A percentile compares a stretch with the other conserved stretches of the same genome.
phyloP scores from a whole-genome alignment of 2,888 invertebrate genomes.

The Acronicta alni region DNA sequence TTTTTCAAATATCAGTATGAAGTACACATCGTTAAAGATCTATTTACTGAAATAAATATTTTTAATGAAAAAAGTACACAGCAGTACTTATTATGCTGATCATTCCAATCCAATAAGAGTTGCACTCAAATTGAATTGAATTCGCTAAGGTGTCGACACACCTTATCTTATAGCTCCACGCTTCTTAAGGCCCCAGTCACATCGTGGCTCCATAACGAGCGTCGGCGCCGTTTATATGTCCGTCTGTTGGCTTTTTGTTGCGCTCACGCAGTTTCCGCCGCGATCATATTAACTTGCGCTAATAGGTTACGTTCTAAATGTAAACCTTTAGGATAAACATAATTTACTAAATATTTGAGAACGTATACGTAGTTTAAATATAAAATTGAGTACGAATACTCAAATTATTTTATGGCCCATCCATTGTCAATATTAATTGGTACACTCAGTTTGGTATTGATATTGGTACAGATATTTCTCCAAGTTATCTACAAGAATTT shows the following conservation, averaged over 20 bases:
- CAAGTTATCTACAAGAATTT: background rate
- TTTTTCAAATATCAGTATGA: no score
- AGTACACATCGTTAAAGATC: no score
- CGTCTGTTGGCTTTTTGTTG: slow-evolving; percentile 42
- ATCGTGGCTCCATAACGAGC: slow-evolving; percentile 58
- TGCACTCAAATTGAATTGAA: background rate
- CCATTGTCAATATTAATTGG: background rate
- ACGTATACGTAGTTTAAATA: no score
- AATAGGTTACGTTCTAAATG: slow-evolving; percentile 47
- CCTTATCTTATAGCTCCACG: slow-evolving; percentile 27
- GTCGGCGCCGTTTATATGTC: slow-evolving; percentile 58
- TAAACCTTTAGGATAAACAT: slow-evolving; percentile 16
- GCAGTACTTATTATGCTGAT: no score
- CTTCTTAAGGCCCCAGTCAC: slow-evolving; percentile 54
- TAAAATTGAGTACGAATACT: background rate
- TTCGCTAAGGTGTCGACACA: slow-evolving; percentile 13
- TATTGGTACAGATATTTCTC: no score
- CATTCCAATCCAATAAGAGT: no score
- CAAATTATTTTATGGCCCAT: background rate
- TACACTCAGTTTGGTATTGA: no score
- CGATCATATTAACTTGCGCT: slow-evolving; percentile 38
- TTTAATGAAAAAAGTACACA: no score
- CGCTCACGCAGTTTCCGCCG: slow-evolving; percentile 54
- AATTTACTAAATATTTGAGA: no score
- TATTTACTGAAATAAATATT: no score